phyloP scores from a whole-genome alignment of 92 coral and sea anemone genomes.

The Scolanthus callimorphus region DNA sequence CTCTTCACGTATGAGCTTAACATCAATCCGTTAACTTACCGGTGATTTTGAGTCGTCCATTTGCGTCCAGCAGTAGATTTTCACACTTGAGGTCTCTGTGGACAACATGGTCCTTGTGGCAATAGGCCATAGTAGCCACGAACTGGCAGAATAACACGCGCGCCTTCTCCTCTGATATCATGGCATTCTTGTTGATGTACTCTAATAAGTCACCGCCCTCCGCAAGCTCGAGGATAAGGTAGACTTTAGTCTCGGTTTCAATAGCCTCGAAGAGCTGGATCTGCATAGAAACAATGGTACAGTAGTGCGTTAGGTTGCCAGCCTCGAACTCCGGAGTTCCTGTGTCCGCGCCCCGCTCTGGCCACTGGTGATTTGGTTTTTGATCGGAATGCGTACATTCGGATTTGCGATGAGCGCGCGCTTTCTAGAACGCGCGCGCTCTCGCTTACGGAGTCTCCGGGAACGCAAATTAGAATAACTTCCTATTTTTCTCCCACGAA shows the following conservation, averaged over 20 bases:
- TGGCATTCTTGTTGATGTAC: constrained; percentile 43
- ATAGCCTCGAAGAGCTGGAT: constrained; percentile 60
- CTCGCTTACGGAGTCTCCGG: no score
- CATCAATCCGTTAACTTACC: constrained; percentile 21
- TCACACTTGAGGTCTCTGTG: constrained; percentile 83
- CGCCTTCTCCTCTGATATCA: constrained; percentile 50
- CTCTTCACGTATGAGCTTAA: background rate
- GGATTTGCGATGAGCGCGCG: no score
- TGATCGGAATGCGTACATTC: no score
- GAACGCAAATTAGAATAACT: no score
- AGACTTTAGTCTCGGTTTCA: constrained; percentile 79
- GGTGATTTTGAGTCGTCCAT: constrained; percentile 75
- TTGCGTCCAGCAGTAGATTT: constrained; percentile 55
- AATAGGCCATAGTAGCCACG: constrained; percentile 68
- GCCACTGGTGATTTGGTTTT: no score
- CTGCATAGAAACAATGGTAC: constrained; percentile 35
- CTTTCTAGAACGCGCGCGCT: no score
- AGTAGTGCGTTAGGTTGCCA: no score
- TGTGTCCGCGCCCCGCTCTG: no score
- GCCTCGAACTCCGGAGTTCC: no score
- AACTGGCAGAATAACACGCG: constrained; percentile 62
- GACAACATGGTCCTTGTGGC: constrained; percentile 57
- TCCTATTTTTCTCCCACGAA: no score
- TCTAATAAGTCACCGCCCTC: constrained; percentile 72
- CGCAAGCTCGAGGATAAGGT: constrained; percentile 56